Evolutionary conservation across 2,888 invertebrate species (phyloP), one percentile per base, ranked within the genome.

Genomic region (Aspidiotus destructor): DNA sequence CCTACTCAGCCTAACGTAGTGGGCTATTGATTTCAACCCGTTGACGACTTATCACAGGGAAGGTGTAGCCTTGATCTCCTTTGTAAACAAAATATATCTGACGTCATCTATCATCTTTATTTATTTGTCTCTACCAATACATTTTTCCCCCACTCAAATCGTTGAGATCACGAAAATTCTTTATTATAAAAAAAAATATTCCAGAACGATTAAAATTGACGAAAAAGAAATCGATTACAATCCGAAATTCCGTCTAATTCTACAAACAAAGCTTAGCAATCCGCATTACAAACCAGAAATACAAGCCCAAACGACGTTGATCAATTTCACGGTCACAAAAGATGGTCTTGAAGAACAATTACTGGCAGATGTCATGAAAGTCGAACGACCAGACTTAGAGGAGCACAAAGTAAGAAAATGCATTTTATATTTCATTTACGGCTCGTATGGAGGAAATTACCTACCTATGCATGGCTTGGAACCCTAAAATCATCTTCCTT

Each of bases 201-300:
- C 0, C 73, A 82, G 83, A 60, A 84, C 83, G 41, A 83, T 89
- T 11, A 85, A 90, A 83, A 88, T 96, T 72, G 95, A 95, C 2
- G 95, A 95, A 76, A 88, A 88, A 75, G 95, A 96, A 79, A 86
- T 96, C 41, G 94, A 95, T 77, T 95, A 85, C 77, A 85, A 91
- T 79, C 84, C 84, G 0, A 82, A 80, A 60, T 96, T 96, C 79
- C 84, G 87, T 10, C 80, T 96, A 7, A 85, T 96, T 72, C 77
- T 96, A 0, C 95, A 96, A 76, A 95, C 95, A 0, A 96, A 96
- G 78, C 79, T 96, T 71, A 93, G 92, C 1, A 96, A 96, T 80
- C 95, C 95, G 0, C 95, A 95, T 79, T 96, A 94, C 77, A 92
- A 95, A 76, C 95, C 95, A 0, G 95, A 96, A 79, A 90, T 95